Evolutionary conservation across 1,140 invertebrate species (phyloP).

Genomic region (Theocolax elegans): DNA sequence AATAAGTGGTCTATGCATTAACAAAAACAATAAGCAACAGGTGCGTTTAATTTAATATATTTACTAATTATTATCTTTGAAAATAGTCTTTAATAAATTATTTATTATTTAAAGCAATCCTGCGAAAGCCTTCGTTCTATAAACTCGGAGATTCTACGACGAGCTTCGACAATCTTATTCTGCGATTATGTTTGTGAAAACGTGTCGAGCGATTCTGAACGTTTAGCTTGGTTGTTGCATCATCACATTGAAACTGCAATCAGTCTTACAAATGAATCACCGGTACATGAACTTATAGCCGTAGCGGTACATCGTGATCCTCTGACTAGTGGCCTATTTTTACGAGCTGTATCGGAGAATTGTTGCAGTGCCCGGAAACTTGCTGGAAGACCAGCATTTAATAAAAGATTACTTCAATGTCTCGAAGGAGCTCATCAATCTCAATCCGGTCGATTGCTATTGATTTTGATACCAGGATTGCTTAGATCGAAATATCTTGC

Average conservation of each 20-base stretch:
- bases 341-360: constrained; percentile 76
- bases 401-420: constrained; percentile 71
- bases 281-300: constrained; percentile 74
- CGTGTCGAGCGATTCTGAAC: constrained; percentile 74
- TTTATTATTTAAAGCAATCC: too few species aligned
- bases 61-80: too few species aligned
- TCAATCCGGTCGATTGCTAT: constrained; percentile 74
- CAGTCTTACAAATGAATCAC: constrained; percentile 71
- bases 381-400: constrained; percentile 65
- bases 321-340: constrained; percentile 76
- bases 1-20: constrained; percentile 64
- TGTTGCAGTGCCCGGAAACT: constrained; percentile 52
- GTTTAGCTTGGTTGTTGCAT: constrained; percentile 81
- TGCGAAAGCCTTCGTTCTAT: background rate
- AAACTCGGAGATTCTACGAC: constrained; percentile 21
- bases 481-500: constrained; percentile 72
- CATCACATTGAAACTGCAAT: constrained; percentile 79
- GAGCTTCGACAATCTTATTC: constrained; percentile 69
- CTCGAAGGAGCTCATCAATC: constrained; percentile 76
- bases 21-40: background rate
- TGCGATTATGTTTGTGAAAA: constrained; percentile 80
- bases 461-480: constrained; percentile 72
- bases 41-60: too few species aligned
- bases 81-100: background rate
- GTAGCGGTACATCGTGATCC: constrained; percentile 73